These are phyloP conservation scores for Clistopyga incitator DNA, from an alignment of 2,888 invertebrate species.

Conservation along the genomic window DNA sequence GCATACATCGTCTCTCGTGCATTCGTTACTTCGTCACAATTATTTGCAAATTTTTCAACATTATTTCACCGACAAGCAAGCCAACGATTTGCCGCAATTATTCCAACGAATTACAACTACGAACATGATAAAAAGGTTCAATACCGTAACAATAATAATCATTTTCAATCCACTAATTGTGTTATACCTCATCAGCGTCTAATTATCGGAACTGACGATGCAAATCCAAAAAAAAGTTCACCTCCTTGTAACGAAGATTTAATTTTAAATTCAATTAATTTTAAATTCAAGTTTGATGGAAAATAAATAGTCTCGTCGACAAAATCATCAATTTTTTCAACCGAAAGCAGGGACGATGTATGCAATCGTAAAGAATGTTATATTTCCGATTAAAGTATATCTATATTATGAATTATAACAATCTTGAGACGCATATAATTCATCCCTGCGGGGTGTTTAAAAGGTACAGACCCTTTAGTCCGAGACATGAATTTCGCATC, in stretches of 20 bases:
- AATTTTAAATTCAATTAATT: too few species aligned
- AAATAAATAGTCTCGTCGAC: neutral
- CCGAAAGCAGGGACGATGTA: neutral
- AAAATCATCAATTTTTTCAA: slow-evolving; percentile 1
- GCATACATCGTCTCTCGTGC: slow-evolving; percentile 22
- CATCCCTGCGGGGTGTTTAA: neutral
- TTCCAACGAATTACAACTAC: slow-evolving; percentile 41
- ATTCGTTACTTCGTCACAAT: neutral
- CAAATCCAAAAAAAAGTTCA: neutral
- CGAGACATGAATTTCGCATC: neutral
- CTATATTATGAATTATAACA: slow-evolving; percentile 27
- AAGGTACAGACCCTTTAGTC: neutral
- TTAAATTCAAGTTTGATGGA: neutral
- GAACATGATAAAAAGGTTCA: slow-evolving; percentile 32
- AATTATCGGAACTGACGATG: neutral
- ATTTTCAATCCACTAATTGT: slow-evolving; percentile 27
- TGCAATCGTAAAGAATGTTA: slow-evolving; percentile 1
- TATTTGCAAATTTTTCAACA: neutral
- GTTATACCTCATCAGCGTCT: neutral
- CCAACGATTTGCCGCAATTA: slow-evolving; percentile 6
- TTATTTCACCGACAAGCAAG: neutral
- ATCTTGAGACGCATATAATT: slow-evolving; percentile 1
- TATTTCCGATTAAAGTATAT: slow-evolving; percentile 24
- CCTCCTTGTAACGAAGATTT: neutral
- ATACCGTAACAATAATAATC: slow-evolving; percentile 3